Percentiles rank a stretch among this genome's conserved stretches.
phyloP scores from a whole-genome alignment of 1,140 invertebrate genomes.

The Bactericera cockerelli region DNA sequence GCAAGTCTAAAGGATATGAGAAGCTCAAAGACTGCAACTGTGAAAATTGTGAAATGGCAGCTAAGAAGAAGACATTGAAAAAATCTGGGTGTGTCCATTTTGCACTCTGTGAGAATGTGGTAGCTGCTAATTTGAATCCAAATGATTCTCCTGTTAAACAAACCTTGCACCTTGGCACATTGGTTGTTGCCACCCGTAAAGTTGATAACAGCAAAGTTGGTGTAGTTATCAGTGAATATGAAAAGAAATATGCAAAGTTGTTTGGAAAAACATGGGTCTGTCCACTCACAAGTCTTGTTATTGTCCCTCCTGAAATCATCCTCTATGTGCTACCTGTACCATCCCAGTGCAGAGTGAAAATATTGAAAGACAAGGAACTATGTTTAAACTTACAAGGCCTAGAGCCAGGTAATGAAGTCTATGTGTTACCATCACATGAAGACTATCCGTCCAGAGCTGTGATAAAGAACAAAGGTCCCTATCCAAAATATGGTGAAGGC shows the following conservation, averaged over 20 bases:
- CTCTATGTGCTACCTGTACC: background rate
- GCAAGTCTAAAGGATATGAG: background rate
- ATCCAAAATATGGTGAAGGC: background rate
- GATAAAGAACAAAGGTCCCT: background rate
- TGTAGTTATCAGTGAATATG: background rate
- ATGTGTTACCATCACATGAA: background rate
- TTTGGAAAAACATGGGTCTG: background rate
- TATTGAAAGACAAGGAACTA: background rate
- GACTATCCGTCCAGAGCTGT: background rate
- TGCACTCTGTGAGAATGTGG: conserved; percentile 1
- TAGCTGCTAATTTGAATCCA: conserved; percentile 1
- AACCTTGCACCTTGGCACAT: background rate
- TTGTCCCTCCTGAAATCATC: background rate
- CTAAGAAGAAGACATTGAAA: background rate
- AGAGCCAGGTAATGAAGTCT: background rate
- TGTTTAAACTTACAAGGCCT: background rate
- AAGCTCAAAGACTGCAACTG: conserved; percentile 3
- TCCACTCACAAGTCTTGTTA: background rate
- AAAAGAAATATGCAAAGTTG: background rate
- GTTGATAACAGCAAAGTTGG: conserved; percentile 7
- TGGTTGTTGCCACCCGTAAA: background rate
- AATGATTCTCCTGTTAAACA: background rate
- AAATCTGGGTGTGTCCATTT: background rate
- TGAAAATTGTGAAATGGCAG: background rate
- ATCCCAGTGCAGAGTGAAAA: background rate